These are phyloP conservation scores for Zygothrica quintamaculata DNA, from an alignment of 2,888 invertebrate species.

Conservation along the genomic window DNA sequence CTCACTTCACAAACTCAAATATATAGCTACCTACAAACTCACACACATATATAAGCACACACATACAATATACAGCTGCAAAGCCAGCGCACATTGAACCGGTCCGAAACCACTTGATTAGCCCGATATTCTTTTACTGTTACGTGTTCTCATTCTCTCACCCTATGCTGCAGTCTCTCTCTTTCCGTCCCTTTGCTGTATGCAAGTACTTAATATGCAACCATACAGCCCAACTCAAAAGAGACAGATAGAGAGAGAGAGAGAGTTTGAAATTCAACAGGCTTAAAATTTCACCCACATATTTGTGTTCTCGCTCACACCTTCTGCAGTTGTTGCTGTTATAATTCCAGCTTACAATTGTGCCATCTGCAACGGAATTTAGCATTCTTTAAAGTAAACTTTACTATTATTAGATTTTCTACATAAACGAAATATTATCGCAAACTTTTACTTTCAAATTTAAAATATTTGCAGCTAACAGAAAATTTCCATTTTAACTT, in stretches of 20 bases:
- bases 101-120: slow-evolving; percentile 68
- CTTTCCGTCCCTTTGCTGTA: slow-evolving; percentile 10
- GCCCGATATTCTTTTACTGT: slow-evolving; percentile 70
- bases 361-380: slow-evolving; percentile 35
- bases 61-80: slow-evolving; percentile 5
- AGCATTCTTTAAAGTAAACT: slow-evolving; percentile 30
- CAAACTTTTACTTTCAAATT: slow-evolving; percentile 51
- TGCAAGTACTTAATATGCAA: slow-evolving; percentile 9
- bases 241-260: too few species aligned
- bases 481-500: slow-evolving; percentile 4
- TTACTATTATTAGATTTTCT: slow-evolving; percentile 22
- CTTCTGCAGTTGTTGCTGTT: slow-evolving; percentile 1
- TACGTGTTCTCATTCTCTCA: slow-evolving; percentile 29
- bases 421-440: not conserved
- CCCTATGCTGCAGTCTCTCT: slow-evolving; percentile 24
- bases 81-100: slow-evolving; percentile 46
- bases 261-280: slow-evolving; percentile 61
- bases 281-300: slow-evolving; percentile 51
- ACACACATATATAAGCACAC: slow-evolving; percentile 13
- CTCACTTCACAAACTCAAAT: slow-evolving; percentile 15
- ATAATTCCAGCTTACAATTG: slow-evolving; percentile 2
- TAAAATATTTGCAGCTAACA: slow-evolving; percentile 2
- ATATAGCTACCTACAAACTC: not conserved
- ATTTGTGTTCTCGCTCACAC: slow-evolving; percentile 17
- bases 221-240: slow-evolving; percentile 18